These are phyloP conservation scores for Cynaeus angustus DNA, from an alignment of 2,888 invertebrate genomes.

Conservation along the genomic window DNA sequence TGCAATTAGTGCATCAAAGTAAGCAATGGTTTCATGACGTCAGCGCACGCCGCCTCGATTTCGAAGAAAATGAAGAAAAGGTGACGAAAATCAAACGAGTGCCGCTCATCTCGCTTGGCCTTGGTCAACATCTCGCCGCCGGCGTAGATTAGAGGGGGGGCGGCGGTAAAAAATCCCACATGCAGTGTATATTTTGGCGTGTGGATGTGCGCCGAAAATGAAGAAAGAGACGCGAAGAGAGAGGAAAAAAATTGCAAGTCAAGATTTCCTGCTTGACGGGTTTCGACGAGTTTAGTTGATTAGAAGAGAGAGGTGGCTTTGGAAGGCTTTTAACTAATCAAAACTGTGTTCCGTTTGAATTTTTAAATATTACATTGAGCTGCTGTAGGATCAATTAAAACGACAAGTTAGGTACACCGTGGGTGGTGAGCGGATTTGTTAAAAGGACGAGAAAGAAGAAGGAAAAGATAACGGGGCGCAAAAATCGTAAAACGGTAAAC, in stretches of 20 bases:
- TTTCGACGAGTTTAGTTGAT: constrained; percentile 42
- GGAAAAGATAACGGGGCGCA: constrained; percentile 13
- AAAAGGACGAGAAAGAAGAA: neutral
- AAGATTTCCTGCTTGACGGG: constrained; percentile 61
- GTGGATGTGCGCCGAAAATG: constrained; percentile 27
- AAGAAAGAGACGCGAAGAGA: constrained; percentile 6
- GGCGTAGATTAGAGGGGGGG: constrained; percentile 19
- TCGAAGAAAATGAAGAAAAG: constrained; percentile 24
- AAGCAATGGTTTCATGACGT: neutral
- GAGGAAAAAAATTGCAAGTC: constrained; percentile 55
- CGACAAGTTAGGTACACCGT: constrained; percentile 52
- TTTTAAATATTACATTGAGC: constrained; percentile 53
- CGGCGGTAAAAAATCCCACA: constrained; percentile 22
- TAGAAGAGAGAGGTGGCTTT: constrained; percentile 42
- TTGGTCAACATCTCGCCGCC: constrained; percentile 14
- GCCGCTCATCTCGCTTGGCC: constrained; percentile 10
- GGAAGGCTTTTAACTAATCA: constrained; percentile 50
- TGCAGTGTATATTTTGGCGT: constrained; percentile 25
- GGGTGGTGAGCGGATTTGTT: constrained; percentile 21
- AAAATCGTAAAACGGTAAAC: constrained; percentile 10
- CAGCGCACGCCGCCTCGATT: neutral
- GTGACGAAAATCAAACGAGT: constrained; percentile 24
- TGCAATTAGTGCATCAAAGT: too few relatives aligned
- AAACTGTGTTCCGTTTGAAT: constrained; percentile 56
- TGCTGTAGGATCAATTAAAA: constrained; percentile 57